A percentile compares a stretch with the other conserved stretches of the same genome.
phyloP scores from a whole-genome alignment of 2,113 vertebrate species.

The Alouatta palliata region DNA sequence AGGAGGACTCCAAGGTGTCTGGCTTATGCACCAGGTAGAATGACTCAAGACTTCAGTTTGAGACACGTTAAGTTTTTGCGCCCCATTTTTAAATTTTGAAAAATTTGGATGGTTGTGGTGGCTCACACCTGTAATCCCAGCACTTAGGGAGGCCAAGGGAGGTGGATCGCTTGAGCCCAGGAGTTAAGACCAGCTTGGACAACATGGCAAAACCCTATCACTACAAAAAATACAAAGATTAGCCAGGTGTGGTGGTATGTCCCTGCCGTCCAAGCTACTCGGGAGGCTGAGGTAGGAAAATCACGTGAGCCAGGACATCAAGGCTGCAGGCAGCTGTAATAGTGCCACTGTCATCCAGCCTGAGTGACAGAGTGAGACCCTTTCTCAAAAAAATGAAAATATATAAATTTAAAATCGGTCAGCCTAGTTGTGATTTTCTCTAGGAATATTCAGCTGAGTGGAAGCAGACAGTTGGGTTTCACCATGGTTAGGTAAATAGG shows the following conservation, averaged over 20 bases:
- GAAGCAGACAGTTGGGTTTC: background rate
- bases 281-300: background rate
- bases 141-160: background rate
- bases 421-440: background rate
- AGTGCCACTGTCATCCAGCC: background rate
- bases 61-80: background rate
- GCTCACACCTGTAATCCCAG: background rate
- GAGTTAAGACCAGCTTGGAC: background rate
- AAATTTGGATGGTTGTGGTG: background rate
- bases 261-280: background rate
- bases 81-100: background rate
- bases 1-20: background rate
- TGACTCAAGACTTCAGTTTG: background rate
- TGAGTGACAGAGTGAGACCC: background rate
- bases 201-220: background rate
- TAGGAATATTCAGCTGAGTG: background rate
- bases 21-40: background rate
- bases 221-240: background rate
- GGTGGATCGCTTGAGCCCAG: background rate
- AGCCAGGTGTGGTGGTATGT: background rate
- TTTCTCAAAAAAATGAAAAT: background rate
- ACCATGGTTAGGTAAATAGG: background rate
- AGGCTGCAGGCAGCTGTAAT: background rate
- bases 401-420: background rate
- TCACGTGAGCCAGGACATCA: background rate